phyloP scores from a whole-genome alignment of 2,113 vertebrate genomes.

The Gopherus evgoodei region DNA sequence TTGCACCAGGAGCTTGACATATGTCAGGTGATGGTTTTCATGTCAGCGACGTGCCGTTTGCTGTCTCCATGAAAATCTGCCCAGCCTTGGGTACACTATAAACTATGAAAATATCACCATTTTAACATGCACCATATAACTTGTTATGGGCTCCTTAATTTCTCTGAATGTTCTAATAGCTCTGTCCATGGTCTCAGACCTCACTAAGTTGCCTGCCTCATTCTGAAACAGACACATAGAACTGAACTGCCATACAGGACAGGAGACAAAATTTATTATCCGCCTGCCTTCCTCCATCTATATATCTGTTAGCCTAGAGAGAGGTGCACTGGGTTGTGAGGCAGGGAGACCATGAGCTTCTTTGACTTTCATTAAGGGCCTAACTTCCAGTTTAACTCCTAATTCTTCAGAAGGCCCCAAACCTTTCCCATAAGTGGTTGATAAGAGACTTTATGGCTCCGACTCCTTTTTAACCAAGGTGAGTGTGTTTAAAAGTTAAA shows the following conservation, averaged over 20 bases:
- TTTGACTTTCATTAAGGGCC: constrained; percentile 25
- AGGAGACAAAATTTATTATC: constrained; percentile 23
- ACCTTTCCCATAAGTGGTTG: constrained; percentile 34
- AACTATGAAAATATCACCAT: background rate
- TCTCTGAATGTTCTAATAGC: background rate
- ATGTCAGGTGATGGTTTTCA: background rate
- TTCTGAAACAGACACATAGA: background rate
- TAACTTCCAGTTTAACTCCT: constrained; percentile 46
- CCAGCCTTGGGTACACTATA: background rate
- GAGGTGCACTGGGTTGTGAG: background rate
- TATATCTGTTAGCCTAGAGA: constrained; percentile 31
- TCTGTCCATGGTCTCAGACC: background rate
- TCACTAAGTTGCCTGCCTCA: background rate
- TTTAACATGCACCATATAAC: background rate
- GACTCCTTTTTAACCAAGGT: constrained; percentile 6
- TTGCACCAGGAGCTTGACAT: background rate
- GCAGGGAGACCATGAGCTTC: constrained; percentile 23
- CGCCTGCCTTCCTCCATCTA: constrained; percentile 4
- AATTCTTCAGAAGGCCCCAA: background rate
- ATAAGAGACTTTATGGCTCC: constrained; percentile 44
- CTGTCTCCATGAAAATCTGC: background rate
- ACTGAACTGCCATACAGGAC: background rate
- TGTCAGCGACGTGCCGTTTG: background rate
- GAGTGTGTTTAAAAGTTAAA: constrained; percentile 33
- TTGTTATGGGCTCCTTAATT: background rate